Evolutionary conservation across 1,140 invertebrate genomes (phyloP).

Genomic region (Magallana angulata): DNA sequence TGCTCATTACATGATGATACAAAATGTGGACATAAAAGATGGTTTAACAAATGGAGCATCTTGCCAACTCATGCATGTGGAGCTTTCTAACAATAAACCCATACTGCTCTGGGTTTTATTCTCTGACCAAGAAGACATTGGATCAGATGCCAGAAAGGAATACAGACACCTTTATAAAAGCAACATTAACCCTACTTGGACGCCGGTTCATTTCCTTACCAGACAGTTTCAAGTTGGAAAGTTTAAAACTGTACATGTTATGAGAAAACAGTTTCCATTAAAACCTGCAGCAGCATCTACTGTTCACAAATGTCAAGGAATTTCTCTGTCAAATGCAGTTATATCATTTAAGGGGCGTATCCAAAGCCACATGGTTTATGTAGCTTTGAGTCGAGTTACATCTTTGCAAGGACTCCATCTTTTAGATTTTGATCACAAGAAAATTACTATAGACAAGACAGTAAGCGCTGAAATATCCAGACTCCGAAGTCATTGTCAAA

Average conservation of each 20-base stretch:
- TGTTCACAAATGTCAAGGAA: conserved; percentile 31
- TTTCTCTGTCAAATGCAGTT: background rate
- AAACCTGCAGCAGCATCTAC: background rate
- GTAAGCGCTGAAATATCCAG: background rate
- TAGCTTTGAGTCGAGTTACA: background rate
- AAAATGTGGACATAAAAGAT: too few relatives aligned
- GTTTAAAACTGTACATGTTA: conserved; percentile 24
- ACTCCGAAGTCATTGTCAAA: background rate
- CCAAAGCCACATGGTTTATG: background rate
- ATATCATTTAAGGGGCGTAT: background rate
- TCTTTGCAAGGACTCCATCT: background rate
- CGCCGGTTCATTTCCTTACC: conserved; percentile 24
- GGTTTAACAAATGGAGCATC: too few relatives aligned
- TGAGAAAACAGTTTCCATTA: conserved; percentile 12
- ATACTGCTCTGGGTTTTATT: too few relatives aligned
- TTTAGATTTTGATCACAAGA: background rate
- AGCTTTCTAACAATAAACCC: too few relatives aligned
- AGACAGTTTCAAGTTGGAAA: conserved; percentile 16
- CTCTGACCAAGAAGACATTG: too few relatives aligned
- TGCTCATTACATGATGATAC: too few relatives aligned
- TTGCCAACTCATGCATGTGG: too few relatives aligned
- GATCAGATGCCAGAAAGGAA: too few relatives aligned
- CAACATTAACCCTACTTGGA: conserved; percentile 50
- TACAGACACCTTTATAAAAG: conserved; percentile 31
- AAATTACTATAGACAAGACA: background rate